Evolutionary conservation across 2,797 vertebrate genomes (phyloP), one percentile per base, ranked within the genome.

Genomic region (Tapera naevia): DNA sequence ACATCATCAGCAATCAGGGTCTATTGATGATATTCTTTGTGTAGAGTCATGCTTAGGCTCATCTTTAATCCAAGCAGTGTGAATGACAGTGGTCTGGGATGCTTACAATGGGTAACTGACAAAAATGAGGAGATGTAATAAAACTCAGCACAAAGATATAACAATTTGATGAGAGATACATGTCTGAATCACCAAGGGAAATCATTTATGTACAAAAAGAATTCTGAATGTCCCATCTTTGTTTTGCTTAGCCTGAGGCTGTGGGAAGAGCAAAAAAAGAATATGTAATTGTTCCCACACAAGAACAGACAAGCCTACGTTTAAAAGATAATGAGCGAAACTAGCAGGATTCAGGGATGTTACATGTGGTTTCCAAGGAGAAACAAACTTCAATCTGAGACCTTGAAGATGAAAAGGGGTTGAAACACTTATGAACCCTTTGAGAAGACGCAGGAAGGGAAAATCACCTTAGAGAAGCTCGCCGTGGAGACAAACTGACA

Each of bases 251-350:
- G 67, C 67, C 71, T 27, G 48, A 80, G 71, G 79, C 81, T 87
- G 67, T 69, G 86, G 60, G 74, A 94, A 94, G 57, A 83, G 75
- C 84, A 95, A 94, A 93, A 64, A 94, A 88, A 69, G 80, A 84
- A 48, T 23, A 5, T 13, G 21, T 50, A 65, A 57, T 85, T 72
- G 75, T 75, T 95, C 88, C 84, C 33, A 35, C 65, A 37, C 48
- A 61, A 72, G 91, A 84, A 51, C 53, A 81, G 75, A 76, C 78
- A 91, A 85, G 61, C 65, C 53, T 69, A 43, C 78, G 25, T 8
- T 87, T 53, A 74, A 90, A 93, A 95, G 64, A 80, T 70, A 80
- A 60, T 56, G 37, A 84, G 51, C 56, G 57, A 93, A 91, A 73
- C 56, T 67, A 53, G 33, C 75, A 83, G 33, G 33, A 82, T 93